Evolutionary conservation across 2,888 invertebrate genomes (phyloP).

Genomic region (Phania funesta): DNA sequence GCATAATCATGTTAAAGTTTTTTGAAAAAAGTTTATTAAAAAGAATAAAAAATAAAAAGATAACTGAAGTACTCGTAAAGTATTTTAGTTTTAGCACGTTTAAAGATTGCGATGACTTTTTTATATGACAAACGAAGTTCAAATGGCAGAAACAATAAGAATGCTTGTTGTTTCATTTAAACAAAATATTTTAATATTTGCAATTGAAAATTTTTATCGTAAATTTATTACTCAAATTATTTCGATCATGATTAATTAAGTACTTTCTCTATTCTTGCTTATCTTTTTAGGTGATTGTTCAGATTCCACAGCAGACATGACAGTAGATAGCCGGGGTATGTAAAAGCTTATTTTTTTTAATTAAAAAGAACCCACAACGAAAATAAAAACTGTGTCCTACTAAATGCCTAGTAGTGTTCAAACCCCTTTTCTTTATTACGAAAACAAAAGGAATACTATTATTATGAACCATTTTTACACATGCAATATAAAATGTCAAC

Average conservation of each 20-base stretch:
- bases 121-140: too few species aligned
- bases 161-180: too few species aligned
- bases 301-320: slow-evolving; percentile 80
- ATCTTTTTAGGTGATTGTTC: slow-evolving; percentile 79
- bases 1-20: too few species aligned
- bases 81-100: too few species aligned
- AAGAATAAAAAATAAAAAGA: too few species aligned
- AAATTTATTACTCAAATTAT: neutral
- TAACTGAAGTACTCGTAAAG: too few species aligned
- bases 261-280: neutral
- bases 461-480: neutral
- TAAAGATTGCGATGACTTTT: too few species aligned
- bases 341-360: slow-evolving; percentile 36
- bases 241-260: neutral
- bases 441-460: neutral
- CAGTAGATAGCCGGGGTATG: slow-evolving; percentile 80
- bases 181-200: too few species aligned
- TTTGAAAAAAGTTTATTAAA: too few species aligned
- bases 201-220: too few species aligned
- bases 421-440: neutral
- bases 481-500: neutral
- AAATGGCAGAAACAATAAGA: too few species aligned
- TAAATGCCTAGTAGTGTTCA: slow-evolving; percentile 2
- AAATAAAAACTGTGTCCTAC: neutral
- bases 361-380: neutral